Evolutionary conservation across 2,797 vertebrate species (phyloP), one percentile per base, ranked within the genome.

Genomic region (Dendrocincla fuliginosa): DNA sequence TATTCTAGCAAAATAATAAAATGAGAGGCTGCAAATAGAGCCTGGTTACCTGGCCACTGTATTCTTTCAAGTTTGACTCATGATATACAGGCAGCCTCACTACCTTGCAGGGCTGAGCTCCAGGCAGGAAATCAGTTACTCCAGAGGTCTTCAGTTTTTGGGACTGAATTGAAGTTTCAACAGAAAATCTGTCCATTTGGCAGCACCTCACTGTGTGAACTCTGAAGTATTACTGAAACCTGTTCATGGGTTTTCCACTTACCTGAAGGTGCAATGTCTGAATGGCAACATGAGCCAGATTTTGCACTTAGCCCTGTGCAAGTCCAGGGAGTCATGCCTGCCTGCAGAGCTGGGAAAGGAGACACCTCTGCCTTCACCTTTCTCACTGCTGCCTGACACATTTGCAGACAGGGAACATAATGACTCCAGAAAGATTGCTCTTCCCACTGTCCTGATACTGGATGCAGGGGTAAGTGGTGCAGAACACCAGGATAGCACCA

Each of bases 241-340:
- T 49, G 4, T 25, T 64, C 7, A 15, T 5, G 8, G 57, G 24
- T 11, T 85, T 75, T 83, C 69, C 20, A 50, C 15, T 70, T 75
- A 61, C 46, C 25, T 52, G 28, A 33, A 6, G 35, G 16, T 55
- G 17, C 47, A 65, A 46, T 17, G 20, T 32, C 39, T 60, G 23
- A 44, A 35, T 0, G 0, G 20, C 20, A 44, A 37, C 0, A 0
- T 23, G 16, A 73, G n/a, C 24, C 47, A 56, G 22, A 46, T 59
- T 47, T 74, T 50, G 9, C 24, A 11, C 15, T 56, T 63, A 35
- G 8, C 16, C 22, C 17, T 32, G 33, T 24, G 11, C 17, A 49
- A 8, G 3, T 1, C 9, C 16, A 11, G 15, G 14, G 18, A 87
- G 64, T 19, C 32, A 17, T 41, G 20, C 6, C 25, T 1, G 0